These are phyloP conservation scores for Nesoenas mayeri DNA, from an alignment of 2,113 vertebrate genomes.

Conservation along the genomic window DNA sequence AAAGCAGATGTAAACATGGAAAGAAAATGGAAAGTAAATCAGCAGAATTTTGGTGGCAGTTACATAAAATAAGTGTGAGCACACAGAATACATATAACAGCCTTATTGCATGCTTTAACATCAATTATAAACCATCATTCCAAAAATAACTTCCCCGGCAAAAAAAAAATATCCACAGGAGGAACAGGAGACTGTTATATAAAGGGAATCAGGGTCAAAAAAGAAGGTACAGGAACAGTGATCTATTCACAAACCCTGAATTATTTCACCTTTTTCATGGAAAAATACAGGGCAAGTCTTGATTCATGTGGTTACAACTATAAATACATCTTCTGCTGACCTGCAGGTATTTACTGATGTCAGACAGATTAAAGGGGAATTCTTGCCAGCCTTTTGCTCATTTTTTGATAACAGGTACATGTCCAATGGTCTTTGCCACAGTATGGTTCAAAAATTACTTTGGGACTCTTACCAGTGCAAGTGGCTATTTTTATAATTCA, in stretches of 20 bases:
- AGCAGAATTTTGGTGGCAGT: not conserved
- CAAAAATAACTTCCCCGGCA: constrained; percentile 31
- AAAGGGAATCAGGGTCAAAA: constrained; percentile 57
- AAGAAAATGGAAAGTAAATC: not conserved
- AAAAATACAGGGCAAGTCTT: constrained; percentile 44
- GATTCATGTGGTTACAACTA: constrained; percentile 57
- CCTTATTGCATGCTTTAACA: not conserved
- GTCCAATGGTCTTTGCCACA: not conserved
- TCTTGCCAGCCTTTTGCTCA: not conserved
- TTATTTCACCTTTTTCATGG: constrained; percentile 54
- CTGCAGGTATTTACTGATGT: constrained; percentile 36
- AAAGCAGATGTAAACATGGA: not conserved
- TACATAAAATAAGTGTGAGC: not conserved
- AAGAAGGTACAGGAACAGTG: constrained; percentile 56
- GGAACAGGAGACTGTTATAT: constrained; percentile 59
- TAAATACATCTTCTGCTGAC: constrained; percentile 58
- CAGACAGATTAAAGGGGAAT: not conserved
- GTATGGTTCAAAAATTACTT: not conserved
- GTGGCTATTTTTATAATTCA: constrained; percentile 61
- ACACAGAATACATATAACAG: not conserved
- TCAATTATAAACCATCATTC: constrained; percentile 45
- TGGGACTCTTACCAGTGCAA: not conserved
- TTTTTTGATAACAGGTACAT: constrained; percentile 25
- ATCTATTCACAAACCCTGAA: constrained; percentile 62
- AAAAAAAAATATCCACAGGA: constrained; percentile 17